A percentile compares a stretch with the other conserved stretches of the same genome.
These are phyloP conservation scores for Lepidocolaptes lacrymiger DNA, from an alignment of 2,797 vertebrate species.

Conservation along the genomic window DNA sequence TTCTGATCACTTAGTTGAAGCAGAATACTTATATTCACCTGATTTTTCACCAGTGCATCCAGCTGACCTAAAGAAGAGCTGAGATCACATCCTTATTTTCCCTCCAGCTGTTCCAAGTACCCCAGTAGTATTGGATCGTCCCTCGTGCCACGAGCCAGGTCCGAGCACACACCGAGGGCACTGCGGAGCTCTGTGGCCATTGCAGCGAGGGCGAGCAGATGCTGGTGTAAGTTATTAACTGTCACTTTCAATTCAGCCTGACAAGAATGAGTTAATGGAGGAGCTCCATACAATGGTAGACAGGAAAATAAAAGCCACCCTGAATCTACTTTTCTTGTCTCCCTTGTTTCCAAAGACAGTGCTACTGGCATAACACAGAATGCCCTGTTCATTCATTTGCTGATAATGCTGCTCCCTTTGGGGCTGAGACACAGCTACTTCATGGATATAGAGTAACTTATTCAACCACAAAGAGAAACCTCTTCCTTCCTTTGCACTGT, in stretches of 20 bases:
- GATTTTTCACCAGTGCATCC: background rate
- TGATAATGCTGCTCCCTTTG: conserved; percentile 56
- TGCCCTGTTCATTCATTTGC: conserved; percentile 50
- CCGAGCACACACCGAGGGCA: background rate
- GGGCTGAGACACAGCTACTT: conserved; percentile 11
- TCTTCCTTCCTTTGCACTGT: conserved; percentile 62
- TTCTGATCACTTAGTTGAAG: background rate
- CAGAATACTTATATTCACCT: background rate
- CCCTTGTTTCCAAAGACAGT: conserved; percentile 49
- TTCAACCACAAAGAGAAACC: conserved; percentile 59
- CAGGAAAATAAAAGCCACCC: conserved; percentile 47
- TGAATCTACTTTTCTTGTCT: conserved; percentile 22
- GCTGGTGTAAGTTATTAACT: background rate
- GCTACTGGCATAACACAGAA: conserved; percentile 47
- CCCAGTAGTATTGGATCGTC: fast-evolving
- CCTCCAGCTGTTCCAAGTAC: background rate
- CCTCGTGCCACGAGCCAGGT: background rate
- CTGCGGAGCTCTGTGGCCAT: background rate
- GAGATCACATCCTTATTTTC: background rate
- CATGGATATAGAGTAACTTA: conserved; percentile 59
- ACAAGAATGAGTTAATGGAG: conserved; percentile 62
- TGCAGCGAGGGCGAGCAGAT: background rate
- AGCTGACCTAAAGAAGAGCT: background rate
- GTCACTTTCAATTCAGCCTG: conserved; percentile 48
- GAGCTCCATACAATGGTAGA: conserved; percentile 38